Percentiles rank a stretch among this genome's conserved stretches.
Evolutionary conservation across 1,140 invertebrate species (phyloP).

Genomic region (Halictus rubicundus): DNA sequence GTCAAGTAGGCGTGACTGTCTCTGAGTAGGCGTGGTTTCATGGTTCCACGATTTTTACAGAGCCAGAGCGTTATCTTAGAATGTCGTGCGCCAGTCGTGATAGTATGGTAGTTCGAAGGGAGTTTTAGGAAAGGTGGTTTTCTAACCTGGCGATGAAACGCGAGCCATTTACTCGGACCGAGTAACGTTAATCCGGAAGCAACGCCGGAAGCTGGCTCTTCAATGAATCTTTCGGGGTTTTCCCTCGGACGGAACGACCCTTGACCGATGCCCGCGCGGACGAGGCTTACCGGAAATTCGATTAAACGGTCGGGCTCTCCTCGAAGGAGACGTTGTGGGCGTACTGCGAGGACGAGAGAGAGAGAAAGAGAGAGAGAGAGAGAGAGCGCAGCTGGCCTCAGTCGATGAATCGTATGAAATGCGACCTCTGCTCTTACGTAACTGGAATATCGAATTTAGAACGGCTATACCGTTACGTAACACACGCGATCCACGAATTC

Average conservation of each 20-base stretch:
- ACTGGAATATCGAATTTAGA: constrained; percentile 12
- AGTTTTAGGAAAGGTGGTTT: too few species aligned
- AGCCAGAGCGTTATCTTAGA: too few species aligned
- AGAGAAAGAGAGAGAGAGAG: too few species aligned
- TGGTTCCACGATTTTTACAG: too few species aligned
- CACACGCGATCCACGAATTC: neutral
- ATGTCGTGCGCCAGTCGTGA: too few species aligned
- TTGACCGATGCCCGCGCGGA: constrained; percentile 8
- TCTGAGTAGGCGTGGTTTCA: too few species aligned
- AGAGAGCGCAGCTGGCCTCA: neutral
- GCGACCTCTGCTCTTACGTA: constrained; percentile 1
- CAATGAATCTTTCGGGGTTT: constrained; percentile 41
- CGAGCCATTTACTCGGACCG: too few species aligned
- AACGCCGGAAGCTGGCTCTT: constrained; percentile 32
- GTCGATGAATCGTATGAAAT: constrained; percentile 7
- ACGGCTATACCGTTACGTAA: constrained; percentile 1
- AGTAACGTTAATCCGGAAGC: constrained; percentile 53
- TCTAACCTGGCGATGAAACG: too few species aligned
- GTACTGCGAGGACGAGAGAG: neutral
- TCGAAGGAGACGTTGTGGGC: neutral
- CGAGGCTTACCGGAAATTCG: constrained; percentile 40
- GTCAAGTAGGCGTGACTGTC: too few species aligned
- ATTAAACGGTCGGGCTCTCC: constrained; percentile 39
- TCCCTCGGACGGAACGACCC: constrained; percentile 5
- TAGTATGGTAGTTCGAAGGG: too few species aligned